Base-by-base conservation (phyloP, 2,888 invertebrate species). In the Schizaphis graminum region DNA sequence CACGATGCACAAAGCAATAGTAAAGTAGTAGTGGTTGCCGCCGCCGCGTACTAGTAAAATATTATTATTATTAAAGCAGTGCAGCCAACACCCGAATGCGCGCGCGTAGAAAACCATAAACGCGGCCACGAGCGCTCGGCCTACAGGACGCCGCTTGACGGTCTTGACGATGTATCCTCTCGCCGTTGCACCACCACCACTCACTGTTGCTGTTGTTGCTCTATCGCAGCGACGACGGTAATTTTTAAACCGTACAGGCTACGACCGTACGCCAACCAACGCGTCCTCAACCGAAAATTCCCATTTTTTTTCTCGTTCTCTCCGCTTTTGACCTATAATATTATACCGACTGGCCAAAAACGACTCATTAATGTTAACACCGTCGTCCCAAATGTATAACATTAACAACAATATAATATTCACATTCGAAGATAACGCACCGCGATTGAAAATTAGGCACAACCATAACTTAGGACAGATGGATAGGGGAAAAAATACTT, bases 21-120 rank as follows among this genome's bases (percentile, higher is more conserved):
- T 49, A 86, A 57, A 85, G 87, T 53, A 49, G 92, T 93, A 90
- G 61, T 84, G 89, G 77, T 88, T 61, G 94, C 86, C 90, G 94
- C 91, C 91, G 92, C 61, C 93, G 93, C 89, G 90, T 94, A 90
- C 93, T 61, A 90, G 90, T 94, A 94, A 90, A 91, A 87, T 91
- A 91, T 93, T 94, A 93, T 93, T 93, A 91, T 94, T 94, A 91
- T 87, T 91, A 86, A 91, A 86, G 61, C 94, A 94, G 94, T 94
- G 94, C 90, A 91, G 94, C 94, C 94, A 94, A 94, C 90, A n/a
- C 91, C 56, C 86, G 41, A 44, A 87, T 26, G 77, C 91, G 56
- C 41, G 41, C 77, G 67, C 90, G 77, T 77, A 77, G 35, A 77
- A 77, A 77, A 77, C 77, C 61, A 61, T 91, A 87, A 92, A 88